Evolutionary conservation across 2,888 invertebrate genomes (phyloP).

Genomic region (Machimus atricapillus): DNA sequence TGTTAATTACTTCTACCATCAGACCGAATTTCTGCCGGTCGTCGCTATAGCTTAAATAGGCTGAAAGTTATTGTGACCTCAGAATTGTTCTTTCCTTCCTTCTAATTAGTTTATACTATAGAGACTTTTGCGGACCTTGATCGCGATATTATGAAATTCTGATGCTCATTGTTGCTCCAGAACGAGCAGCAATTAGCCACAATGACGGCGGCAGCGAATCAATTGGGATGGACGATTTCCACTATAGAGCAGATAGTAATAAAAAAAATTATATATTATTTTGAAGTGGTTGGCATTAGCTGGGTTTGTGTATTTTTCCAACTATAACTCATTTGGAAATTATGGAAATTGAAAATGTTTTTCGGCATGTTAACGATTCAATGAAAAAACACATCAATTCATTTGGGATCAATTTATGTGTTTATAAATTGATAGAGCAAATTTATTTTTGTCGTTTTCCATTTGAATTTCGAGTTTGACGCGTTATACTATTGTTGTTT

Average conservation of each 20-base stretch:
- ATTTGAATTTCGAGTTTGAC: background rate
- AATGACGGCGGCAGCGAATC: background rate
- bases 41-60: background rate
- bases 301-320: background rate
- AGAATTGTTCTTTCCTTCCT: background rate
- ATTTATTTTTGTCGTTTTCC: background rate
- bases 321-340: background rate
- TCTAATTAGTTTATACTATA: background rate
- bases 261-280: background rate
- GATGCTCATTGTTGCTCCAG: background rate
- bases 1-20: background rate
- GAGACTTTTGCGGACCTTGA: background rate
- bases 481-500: background rate
- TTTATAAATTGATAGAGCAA: background rate
- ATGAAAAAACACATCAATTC: background rate
- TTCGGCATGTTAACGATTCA: background rate
- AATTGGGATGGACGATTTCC: background rate
- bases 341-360: background rate
- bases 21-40: background rate
- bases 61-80: background rate
- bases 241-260: background rate
- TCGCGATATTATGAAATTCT: background rate
- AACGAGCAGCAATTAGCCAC: background rate
- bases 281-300: background rate
- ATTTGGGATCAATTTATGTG: background rate